Percentiles rank a stretch among this genome's conserved stretches.
phyloP scores from a whole-genome alignment of 92 coral and sea anemone species.

The Siderastrea siderea region DNA sequence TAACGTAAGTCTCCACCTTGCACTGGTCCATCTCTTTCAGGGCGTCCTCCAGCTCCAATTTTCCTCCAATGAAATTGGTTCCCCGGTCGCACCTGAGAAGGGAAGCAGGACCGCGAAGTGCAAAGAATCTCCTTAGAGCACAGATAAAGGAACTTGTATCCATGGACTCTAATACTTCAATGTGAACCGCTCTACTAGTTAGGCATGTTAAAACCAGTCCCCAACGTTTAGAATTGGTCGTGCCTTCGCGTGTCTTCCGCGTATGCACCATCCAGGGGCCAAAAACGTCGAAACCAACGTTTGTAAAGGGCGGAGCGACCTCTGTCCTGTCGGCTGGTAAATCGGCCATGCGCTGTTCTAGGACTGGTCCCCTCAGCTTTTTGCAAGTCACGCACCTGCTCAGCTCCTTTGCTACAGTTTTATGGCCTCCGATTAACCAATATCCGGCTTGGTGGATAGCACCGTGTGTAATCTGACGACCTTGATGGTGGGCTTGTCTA shows the following conservation, averaged over 20 bases:
- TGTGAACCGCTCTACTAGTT: background rate
- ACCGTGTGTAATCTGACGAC: constrained; percentile 53
- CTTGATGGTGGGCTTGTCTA: constrained; percentile 58
- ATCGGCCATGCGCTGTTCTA: constrained; percentile 45
- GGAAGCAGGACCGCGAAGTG: constrained; percentile 47
- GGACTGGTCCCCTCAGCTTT: constrained; percentile 20
- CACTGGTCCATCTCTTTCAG: constrained; percentile 27
- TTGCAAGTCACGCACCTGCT: constrained; percentile 32
- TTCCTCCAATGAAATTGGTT: constrained; percentile 58
- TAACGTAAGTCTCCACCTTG: too few species aligned
- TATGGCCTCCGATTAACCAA: constrained; percentile 31
- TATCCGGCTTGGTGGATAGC: constrained; percentile 47
- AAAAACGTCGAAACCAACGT: constrained; percentile 50
- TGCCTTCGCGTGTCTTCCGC: constrained; percentile 15
- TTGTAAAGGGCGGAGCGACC: constrained; percentile 10
- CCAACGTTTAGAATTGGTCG: constrained; percentile 30
- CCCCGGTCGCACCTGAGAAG: constrained; percentile 56
- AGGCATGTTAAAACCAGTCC: constrained; percentile 36
- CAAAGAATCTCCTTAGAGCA: constrained; percentile 42
- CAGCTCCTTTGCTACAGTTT: constrained; percentile 10
- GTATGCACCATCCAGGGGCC: constrained; percentile 40
- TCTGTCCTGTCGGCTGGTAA: constrained; percentile 35
- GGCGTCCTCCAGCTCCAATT: constrained; percentile 42
- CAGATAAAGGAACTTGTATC: constrained; percentile 51
- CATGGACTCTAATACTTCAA: constrained; percentile 42